Conservation (phyloP, 2,113 vertebrate genomes). For the Solenodon paradoxus region DNA sequence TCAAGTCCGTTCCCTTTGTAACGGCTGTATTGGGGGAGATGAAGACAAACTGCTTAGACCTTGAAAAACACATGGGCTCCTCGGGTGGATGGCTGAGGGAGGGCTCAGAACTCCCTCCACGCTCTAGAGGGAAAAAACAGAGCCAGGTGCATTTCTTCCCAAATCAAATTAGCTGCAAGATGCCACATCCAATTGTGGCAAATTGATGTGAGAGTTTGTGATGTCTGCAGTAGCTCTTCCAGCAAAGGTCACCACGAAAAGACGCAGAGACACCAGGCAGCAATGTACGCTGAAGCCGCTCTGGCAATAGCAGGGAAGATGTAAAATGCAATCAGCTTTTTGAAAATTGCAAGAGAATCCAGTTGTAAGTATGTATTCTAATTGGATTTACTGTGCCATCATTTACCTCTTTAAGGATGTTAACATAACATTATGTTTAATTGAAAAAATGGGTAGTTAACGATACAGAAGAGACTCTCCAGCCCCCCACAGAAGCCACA, state of each 20-base stretch:
- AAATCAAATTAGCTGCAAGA: slow-evolving; percentile 99
- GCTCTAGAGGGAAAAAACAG: slow-evolving; percentile 99
- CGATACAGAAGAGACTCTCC: slow-evolving; percentile 69
- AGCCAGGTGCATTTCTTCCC: slow-evolving; percentile 99
- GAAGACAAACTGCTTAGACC: slow-evolving; percentile 95
- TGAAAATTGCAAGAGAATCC: slow-evolving; percentile 81
- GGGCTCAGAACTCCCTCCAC: slow-evolving; percentile 85
- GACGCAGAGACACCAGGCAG: slow-evolving; percentile 95
- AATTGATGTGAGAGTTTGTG: slow-evolving; percentile 99
- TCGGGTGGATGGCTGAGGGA: slow-evolving; percentile 90
- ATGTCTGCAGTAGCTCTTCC: slow-evolving; percentile 98
- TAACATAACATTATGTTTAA: slow-evolving; percentile 75
- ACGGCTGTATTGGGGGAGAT: slow-evolving; percentile 92
- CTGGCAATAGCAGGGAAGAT: slow-evolving; percentile 80
- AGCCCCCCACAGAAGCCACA: slow-evolving; percentile 24
- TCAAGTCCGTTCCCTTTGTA: slow-evolving; percentile 85
- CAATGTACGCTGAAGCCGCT: slow-evolving; percentile 77
- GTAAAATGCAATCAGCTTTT: slow-evolving; percentile 79
- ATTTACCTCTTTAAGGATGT: slow-evolving; percentile 74
- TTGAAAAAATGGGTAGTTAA: slow-evolving; percentile 72
- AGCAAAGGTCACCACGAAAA: slow-evolving; percentile 98
- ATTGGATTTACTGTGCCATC: slow-evolving; percentile 73
- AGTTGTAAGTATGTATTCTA: slow-evolving; percentile 79
- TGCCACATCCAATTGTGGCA: slow-evolving; percentile 99
- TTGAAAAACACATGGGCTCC: slow-evolving; percentile 92